A percentile compares a stretch with the other conserved stretches of the same genome.
phyloP scores from a whole-genome alignment of 2,797 vertebrate genomes.

The Syngnathus acus region DNA sequence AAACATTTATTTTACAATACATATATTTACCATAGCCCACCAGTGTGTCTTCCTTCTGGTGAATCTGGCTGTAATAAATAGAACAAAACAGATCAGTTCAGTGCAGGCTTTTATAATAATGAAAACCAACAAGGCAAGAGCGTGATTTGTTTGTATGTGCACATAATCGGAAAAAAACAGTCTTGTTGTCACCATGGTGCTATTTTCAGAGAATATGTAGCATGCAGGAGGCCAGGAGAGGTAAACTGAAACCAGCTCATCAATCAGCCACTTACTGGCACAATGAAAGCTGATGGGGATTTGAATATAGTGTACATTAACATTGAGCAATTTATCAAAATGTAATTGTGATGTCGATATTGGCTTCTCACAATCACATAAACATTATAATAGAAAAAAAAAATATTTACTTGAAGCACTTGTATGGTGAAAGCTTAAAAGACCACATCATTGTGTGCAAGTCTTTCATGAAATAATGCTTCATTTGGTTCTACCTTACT shows the following conservation, averaged over 20 bases:
- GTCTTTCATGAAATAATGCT: too few species aligned
- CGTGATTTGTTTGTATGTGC: too few species aligned
- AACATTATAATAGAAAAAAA: too few species aligned
- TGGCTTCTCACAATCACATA: too few species aligned
- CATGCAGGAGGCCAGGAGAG: constrained; percentile 19
- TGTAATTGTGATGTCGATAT: too few species aligned
- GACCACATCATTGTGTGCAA: too few species aligned
- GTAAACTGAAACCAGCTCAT: constrained; percentile 19
- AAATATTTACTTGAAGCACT: background rate
- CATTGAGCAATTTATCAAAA: too few species aligned
- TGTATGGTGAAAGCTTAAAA: too few species aligned
- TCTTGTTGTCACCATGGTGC: constrained; percentile 31
- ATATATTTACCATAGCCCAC: constrained; percentile 69
- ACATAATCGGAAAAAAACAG: background rate
- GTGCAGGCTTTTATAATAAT: constrained; percentile 7
- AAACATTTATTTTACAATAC: background rate
- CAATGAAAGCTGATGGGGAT: background rate
- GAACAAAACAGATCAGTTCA: constrained; percentile 15
- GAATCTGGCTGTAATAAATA: constrained; percentile 60
- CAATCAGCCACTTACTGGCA: constrained; percentile 20
- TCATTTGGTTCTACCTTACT: too few species aligned
- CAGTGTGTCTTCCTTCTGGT: constrained; percentile 63
- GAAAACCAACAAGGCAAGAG: too few species aligned
- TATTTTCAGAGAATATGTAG: constrained; percentile 50
- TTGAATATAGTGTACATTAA: background rate